phyloP scores from a whole-genome alignment of 2,113 vertebrate genomes.

The Varanus salvator region DNA sequence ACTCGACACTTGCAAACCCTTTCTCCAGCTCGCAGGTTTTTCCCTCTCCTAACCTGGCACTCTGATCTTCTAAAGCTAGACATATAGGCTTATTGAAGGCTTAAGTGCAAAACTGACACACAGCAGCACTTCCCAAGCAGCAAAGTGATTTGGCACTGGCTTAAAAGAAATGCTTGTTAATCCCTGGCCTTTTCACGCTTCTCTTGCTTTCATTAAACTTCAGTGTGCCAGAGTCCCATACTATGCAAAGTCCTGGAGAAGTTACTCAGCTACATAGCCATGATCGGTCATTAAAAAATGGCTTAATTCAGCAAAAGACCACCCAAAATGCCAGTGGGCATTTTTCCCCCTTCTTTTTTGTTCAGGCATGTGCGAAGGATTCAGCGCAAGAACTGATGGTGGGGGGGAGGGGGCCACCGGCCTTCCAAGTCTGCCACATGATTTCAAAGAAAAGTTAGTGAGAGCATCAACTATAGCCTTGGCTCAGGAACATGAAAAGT shows the following conservation, averaged over 20 bases:
- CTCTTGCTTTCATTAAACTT: neutral
- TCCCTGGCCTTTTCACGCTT: conserved; percentile 25
- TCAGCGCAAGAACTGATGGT: neutral
- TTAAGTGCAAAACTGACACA: neutral
- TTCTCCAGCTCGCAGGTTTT: conserved; percentile 52
- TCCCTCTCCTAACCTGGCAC: conserved; percentile 10
- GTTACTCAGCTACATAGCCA: neutral
- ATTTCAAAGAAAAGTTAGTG: neutral
- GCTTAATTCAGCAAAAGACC: neutral
- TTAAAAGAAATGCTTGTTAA: conserved; percentile 43
- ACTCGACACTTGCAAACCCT: conserved; percentile 29
- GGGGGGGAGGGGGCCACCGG: neutral
- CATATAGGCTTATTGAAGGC: neutral
- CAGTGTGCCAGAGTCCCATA: neutral
- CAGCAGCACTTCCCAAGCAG: conserved; percentile 1
- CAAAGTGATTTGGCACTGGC: neutral
- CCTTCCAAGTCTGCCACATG: neutral
- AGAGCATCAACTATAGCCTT: neutral
- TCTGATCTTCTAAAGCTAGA: neutral
- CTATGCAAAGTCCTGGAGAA: conserved; percentile 1
- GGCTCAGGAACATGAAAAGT: conserved; percentile 3
- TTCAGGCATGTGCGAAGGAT: conserved; percentile 10
- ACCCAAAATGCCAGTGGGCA: neutral
- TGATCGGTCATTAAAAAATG: neutral
- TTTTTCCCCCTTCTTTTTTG: neutral